Percentiles rank a stretch among this genome's conserved stretches.
phyloP scores from a whole-genome alignment of 2,797 vertebrate genomes.

The Centroberyx gerrardi region DNA sequence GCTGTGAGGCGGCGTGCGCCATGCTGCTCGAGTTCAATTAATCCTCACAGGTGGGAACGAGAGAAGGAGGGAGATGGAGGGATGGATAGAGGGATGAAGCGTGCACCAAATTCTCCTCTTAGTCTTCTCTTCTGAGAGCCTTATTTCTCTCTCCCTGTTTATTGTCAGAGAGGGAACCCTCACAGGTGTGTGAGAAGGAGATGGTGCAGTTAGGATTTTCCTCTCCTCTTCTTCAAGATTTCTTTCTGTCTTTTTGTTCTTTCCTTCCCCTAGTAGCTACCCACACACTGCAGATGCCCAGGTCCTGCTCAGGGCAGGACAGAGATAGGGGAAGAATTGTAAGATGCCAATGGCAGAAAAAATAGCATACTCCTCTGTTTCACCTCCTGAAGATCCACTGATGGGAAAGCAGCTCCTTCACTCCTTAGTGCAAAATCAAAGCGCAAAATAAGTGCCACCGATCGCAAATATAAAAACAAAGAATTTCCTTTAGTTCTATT shows the following conservation, averaged over 20 bases:
- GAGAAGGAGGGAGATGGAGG: slow-evolving; percentile 35
- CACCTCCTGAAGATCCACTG: slow-evolving; percentile 34
- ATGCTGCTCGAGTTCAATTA: slow-evolving; percentile 88
- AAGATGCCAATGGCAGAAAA: not conserved
- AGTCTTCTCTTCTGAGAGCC: slow-evolving; percentile 35
- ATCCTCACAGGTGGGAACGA: slow-evolving; percentile 83
- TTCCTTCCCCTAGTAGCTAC: slow-evolving; percentile 50
- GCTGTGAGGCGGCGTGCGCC: slow-evolving; percentile 98
- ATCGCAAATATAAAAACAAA: slow-evolving; percentile 38
- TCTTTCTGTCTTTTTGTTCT: slow-evolving; percentile 44
- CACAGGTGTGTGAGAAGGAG: slow-evolving; percentile 61
- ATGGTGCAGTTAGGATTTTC: slow-evolving; percentile 24
- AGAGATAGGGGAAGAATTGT: slow-evolving; percentile 1
- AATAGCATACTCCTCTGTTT: slow-evolving; percentile 29
- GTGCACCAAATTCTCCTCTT: slow-evolving; percentile 39
- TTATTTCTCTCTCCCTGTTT: slow-evolving; percentile 31
- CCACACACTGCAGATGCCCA: slow-evolving; percentile 46
- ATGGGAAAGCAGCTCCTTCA: slow-evolving; percentile 32
- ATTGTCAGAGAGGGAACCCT: slow-evolving; percentile 47
- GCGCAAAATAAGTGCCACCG: slow-evolving; percentile 52
- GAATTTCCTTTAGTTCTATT: not conserved
- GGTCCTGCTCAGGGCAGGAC: slow-evolving; percentile 57
- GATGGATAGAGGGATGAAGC: slow-evolving; percentile 37
- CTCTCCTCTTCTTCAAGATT: slow-evolving; percentile 38
- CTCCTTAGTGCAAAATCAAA: slow-evolving; percentile 39